phyloP scores from a whole-genome alignment of 2,113 vertebrate species.

The Pachyramphus minor region DNA sequence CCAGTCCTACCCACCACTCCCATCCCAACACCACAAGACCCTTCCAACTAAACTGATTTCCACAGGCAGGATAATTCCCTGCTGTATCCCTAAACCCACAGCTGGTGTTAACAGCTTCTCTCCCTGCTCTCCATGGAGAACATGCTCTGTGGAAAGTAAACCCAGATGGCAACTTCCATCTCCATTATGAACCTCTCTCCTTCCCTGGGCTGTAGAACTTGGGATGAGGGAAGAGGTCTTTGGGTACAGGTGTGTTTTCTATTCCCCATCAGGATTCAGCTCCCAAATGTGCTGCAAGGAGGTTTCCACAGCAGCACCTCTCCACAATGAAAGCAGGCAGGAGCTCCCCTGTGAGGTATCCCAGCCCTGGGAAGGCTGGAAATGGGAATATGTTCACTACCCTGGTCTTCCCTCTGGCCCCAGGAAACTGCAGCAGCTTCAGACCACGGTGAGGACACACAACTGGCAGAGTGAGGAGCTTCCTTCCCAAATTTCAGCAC shows the following conservation, averaged over 20 bases:
- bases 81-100: not conserved
- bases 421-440: not conserved
- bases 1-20: not conserved
- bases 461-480: not conserved
- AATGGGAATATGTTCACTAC: not conserved
- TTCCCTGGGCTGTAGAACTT: not conserved
- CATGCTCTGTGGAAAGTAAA: not conserved
- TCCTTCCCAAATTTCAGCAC: not conserved
- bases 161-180: not conserved
- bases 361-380: not conserved
- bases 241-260: not conserved
- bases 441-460: not conserved
- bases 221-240: not conserved
- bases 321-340: not conserved
- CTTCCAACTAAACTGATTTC: not conserved
- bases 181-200: not conserved
- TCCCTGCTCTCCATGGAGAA: not conserved
- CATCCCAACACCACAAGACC: not conserved
- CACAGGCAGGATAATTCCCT: not conserved
- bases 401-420: fast-evolving
- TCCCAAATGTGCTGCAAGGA: not conserved
- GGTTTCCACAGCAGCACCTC: not conserved
- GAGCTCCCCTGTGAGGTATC: fast-evolving
- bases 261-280: not conserved
- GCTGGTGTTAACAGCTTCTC: not conserved